Evolutionary conservation across 2,113 vertebrate species (phyloP), one percentile per base, ranked within the genome.

Genomic region (Hyla sarda): DNA sequence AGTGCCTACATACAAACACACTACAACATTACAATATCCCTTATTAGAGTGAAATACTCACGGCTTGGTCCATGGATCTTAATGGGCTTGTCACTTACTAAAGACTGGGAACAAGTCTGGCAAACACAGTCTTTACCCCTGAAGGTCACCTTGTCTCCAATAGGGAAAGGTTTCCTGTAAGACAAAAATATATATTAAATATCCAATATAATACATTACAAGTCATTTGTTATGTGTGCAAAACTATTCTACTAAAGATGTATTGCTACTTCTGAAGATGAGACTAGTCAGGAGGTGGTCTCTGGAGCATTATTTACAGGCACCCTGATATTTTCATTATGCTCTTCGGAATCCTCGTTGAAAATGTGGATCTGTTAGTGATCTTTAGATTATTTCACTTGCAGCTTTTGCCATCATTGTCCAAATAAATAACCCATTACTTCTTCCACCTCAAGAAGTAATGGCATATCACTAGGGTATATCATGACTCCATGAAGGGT

Each of bases 71-170:
- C 97, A 0, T 97, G 98, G 92, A 99, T 98, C 94, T 97, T 99
- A 94, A 99, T 97, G 47, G 98, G 98, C 89, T 99, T 97, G 88
- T 95, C 96, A 91, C 94, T 92, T 94, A 95, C 93, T 89, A 99
- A 95, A 65, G 95, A 92, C 82, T 95, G 96, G 69, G 97, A 98
- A 91, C 97, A 99, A 25, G 97, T 97, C 88, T 99, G 98, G 93
- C 98, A 99, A 76, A 99, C 96, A 0, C 98, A 99, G 88, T 98
- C 96, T 92, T 99, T 99, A 69, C 98, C 98, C 0, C 97, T 98
- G 95, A 99, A 99, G 0, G 98, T 99, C 65, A 99, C 98, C 92
- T 97, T 96, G 94, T 99, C 98, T 91, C 98, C 98, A 0, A 99
- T 98, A 58, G 98, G 98, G 91, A 99, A 99, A 0, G 98, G 96